Conservation (phyloP, 2,797 vertebrate species). For the Carcharodon carcharias region DNA sequence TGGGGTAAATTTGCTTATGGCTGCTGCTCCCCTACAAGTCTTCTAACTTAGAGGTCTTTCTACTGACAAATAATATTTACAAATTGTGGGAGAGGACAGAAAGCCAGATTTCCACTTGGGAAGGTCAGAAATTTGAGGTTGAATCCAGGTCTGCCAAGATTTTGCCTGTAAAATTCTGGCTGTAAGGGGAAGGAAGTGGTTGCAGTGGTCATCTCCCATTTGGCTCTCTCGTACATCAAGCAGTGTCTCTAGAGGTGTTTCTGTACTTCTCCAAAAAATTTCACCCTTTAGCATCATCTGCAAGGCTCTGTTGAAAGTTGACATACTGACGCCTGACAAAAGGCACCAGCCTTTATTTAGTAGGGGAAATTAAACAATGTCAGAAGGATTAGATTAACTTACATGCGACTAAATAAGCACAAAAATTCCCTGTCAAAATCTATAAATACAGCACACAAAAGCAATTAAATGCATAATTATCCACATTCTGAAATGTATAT, state of each 20-base stretch:
- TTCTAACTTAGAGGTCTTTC: neutral
- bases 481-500: neutral
- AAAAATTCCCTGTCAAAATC: neutral
- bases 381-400: neutral
- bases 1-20: neutral
- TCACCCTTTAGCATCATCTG: neutral
- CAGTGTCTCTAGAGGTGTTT: neutral
- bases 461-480: neutral
- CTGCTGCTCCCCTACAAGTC: neutral
- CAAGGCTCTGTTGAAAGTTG: neutral
- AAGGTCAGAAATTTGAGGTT: neutral
- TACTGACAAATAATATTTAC: neutral
- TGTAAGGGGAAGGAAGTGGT: neutral
- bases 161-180: neutral
- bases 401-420: neutral
- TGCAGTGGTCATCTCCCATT: neutral
- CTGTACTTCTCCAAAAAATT: neutral
- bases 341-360: neutral
- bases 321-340: neutral
- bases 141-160: neutral
- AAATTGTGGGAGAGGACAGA: neutral
- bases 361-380: neutral
- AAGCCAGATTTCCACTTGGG: neutral
- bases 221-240: neutral
- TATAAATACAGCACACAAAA: neutral